Percentiles rank a stretch among this genome's conserved stretches.
Evolutionary conservation across 2,888 invertebrate genomes (phyloP).

Genomic region (Strigamia transsilvanica): DNA sequence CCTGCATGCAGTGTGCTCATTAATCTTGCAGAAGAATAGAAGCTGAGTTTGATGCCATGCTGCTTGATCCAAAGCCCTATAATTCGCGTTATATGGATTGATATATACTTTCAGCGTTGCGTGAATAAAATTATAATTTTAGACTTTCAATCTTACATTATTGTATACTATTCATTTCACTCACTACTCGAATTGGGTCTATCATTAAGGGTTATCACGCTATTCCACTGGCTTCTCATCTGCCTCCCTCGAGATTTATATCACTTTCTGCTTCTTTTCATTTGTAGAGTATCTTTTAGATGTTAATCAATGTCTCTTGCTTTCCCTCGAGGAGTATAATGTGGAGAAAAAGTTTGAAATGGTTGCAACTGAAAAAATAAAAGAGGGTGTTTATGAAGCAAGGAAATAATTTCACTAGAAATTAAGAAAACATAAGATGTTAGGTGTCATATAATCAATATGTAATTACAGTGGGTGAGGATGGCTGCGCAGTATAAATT

Average conservation of each 20-base stretch:
- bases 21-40: constrained; percentile 48
- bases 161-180: not conserved
- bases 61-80: constrained; percentile 43
- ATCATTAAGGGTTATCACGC: constrained; percentile 16
- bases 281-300: constrained; percentile 20
- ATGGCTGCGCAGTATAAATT: constrained; percentile 39
- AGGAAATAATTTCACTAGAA: constrained; percentile 45
- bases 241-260: not conserved
- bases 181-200: not conserved
- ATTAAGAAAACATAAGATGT: constrained; percentile 49
- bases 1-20: constrained; percentile 33
- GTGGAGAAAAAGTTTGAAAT: not conserved
- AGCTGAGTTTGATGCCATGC: constrained; percentile 41
- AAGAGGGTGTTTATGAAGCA: constrained; percentile 42
- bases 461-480: constrained; percentile 47
- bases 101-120: constrained; percentile 28
- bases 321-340: not conserved
- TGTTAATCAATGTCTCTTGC: constrained; percentile 23
- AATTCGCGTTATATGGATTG: constrained; percentile 36
- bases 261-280: not conserved
- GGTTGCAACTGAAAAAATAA: not conserved
- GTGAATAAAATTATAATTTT: constrained; percentile 43
- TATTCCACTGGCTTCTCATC: not conserved
- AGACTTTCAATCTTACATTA: not conserved
- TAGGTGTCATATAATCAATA: constrained; percentile 47